These are phyloP conservation scores for Mormyrus hasselquistii DNA, from an alignment of 2,797 vertebrate genomes.

Conservation along the genomic window DNA sequence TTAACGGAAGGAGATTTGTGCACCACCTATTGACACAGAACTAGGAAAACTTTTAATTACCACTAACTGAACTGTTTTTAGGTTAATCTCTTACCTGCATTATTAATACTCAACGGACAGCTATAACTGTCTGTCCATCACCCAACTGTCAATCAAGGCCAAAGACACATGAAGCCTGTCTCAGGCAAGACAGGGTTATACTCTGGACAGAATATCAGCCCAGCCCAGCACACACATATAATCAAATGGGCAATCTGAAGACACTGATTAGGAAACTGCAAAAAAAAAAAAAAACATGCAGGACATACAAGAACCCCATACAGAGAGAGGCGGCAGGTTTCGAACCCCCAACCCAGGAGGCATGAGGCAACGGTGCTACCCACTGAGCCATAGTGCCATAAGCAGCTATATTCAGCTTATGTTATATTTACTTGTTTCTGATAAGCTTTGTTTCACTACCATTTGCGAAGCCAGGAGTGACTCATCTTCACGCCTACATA, in stretches of 20 bases:
- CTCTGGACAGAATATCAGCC: background rate
- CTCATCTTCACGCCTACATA: slow-evolving; percentile 2
- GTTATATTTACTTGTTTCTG: background rate
- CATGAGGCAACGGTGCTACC: background rate
- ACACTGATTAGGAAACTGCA: background rate
- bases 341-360: background rate
- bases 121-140: background rate
- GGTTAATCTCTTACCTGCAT: background rate
- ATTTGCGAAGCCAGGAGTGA: background rate
- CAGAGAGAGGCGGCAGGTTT: background rate
- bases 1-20: background rate
- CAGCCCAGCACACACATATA: background rate
- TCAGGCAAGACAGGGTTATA: background rate
- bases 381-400: background rate
- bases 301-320: background rate
- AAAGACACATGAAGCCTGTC: background rate
- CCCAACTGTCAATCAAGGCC: background rate
- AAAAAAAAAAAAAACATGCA: background rate
- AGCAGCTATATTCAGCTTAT: background rate
- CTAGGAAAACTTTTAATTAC: background rate
- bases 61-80: background rate
- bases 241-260: background rate
- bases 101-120: background rate
- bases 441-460: slow-evolving; percentile 3
- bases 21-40: background rate